phyloP scores from a whole-genome alignment of 2,888 invertebrate species.

The Alsophila aescularia region DNA sequence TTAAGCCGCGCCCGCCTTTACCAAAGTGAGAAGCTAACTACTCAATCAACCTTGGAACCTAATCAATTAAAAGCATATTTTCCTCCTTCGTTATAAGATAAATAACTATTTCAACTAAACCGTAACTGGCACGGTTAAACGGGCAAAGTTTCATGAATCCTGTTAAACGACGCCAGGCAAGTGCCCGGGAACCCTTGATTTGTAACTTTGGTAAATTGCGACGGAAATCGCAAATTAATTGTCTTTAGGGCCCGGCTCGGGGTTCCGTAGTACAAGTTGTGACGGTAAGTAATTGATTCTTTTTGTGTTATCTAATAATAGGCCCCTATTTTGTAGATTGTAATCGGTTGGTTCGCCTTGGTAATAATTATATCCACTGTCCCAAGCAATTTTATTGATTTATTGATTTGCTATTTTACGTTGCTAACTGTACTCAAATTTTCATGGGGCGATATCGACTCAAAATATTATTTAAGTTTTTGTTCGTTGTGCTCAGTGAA shows the following conservation, averaged over 20 bases:
- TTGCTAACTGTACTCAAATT: too few species aligned
- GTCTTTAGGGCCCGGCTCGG: slow-evolving; percentile 40
- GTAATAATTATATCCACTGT: too few species aligned
- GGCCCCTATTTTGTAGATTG: background rate
- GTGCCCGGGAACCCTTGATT: slow-evolving; percentile 55
- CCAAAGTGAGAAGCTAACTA: too few species aligned
- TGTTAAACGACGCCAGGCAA: slow-evolving; percentile 41
- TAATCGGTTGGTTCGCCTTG: background rate
- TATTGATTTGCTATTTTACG: too few species aligned
- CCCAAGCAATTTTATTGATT: too few species aligned
- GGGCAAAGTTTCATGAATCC: slow-evolving; percentile 40
- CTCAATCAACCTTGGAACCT: too few species aligned
- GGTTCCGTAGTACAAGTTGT: slow-evolving; percentile 31
- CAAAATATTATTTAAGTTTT: too few species aligned
- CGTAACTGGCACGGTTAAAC: slow-evolving; percentile 23
- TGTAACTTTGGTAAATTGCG: slow-evolving; percentile 57
- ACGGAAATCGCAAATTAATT: slow-evolving; percentile 61
- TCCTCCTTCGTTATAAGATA: background rate
- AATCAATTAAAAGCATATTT: background rate
- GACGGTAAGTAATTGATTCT: slow-evolving; percentile 13
- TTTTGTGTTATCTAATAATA: slow-evolving; percentile 4
- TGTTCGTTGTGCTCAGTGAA: too few species aligned
- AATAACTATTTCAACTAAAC: background rate
- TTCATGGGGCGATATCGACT: too few species aligned
- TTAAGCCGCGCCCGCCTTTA: too few species aligned